Base-by-base conservation (phyloP, 2,888 invertebrate species). In the Pollenia labialis region DNA sequence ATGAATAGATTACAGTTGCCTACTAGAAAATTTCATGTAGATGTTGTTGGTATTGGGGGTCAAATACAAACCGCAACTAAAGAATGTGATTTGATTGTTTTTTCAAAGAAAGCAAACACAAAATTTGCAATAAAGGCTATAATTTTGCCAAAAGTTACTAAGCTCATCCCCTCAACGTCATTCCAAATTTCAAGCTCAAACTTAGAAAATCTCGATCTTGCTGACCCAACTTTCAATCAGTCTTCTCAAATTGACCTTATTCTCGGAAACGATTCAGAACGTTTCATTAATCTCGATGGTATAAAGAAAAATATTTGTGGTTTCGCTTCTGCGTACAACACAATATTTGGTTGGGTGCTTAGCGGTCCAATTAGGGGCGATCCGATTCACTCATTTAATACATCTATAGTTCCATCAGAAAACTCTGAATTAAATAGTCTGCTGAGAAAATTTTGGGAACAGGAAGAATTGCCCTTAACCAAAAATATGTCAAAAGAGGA, bases 381-480 rank as follows among this genome's bases (percentile, higher is more conserved):
- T 2, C n/a, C 56, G 4, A 6, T 56, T 12, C 18, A 56, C 3
- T 23, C 44, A 18, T 58, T 72, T 14, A 58, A 60, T 4, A 58
- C 72, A 0, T n/a, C 72, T 4, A 18, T 72, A 58, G 11, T 58
- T 58, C 44, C 56, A 6, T 44, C 44, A 3, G 44, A 58, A 44
- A 56, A 12, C 12, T 7, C 16, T 4, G 12, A 18, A 18, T 44
- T 62, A 4, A 62, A 60, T n/a, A 12, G 48, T 7, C 32, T 64
- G 2, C 23, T 81, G 6, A 32, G 62, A 16, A 69, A 81, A n/a
- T 81, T 81, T 14, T 81, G 64, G 72, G 71, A 81, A 72, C 60
- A 62, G 12, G 62, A 71, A 50, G 79, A 79, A n/a, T 16, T 77
- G 3, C 16, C 54, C 8, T 8, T 10, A 54, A 23, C 14, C 10